phyloP scores from a whole-genome alignment of 2,797 vertebrate species.

The Hydrolagus colliei region DNA sequence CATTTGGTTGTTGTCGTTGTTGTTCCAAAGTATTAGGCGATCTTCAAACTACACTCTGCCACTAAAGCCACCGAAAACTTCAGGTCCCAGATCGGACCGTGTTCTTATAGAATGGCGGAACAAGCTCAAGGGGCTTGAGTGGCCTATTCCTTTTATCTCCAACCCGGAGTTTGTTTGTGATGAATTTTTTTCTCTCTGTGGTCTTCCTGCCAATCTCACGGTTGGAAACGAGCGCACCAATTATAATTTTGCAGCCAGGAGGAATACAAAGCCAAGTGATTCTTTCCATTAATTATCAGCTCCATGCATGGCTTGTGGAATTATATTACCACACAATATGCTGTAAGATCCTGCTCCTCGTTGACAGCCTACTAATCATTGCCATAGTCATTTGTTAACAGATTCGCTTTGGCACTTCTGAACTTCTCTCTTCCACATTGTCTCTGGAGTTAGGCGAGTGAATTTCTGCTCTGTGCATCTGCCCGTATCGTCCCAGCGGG shows the following conservation, averaged over 20 bases:
- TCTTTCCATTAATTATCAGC: conserved; percentile 22
- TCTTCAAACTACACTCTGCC: no score
- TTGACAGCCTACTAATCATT: conserved; percentile 18
- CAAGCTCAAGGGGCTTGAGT: no score
- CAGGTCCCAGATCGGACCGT: no score
- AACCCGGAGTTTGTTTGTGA: background rate
- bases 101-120: no score
- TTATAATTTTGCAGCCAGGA: conserved; percentile 19
- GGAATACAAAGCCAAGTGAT: background rate
- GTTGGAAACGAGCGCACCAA: background rate
- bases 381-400: background rate
- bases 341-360: background rate
- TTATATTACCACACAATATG: conserved; percentile 8
- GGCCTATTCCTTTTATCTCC: no score
- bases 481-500: background rate
- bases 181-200: background rate
- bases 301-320: background rate
- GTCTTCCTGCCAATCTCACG: background rate
- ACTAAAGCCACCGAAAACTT: no score
- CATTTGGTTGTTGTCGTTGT: no score
- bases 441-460: background rate
- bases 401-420: no score
- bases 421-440: background rate
- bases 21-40: no score
- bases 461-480: background rate